Percentiles rank a stretch among this genome's conserved stretches.
These are phyloP conservation scores for Silurus aristotelis DNA, from an alignment of 2,797 vertebrate species.

Conservation along the genomic window DNA sequence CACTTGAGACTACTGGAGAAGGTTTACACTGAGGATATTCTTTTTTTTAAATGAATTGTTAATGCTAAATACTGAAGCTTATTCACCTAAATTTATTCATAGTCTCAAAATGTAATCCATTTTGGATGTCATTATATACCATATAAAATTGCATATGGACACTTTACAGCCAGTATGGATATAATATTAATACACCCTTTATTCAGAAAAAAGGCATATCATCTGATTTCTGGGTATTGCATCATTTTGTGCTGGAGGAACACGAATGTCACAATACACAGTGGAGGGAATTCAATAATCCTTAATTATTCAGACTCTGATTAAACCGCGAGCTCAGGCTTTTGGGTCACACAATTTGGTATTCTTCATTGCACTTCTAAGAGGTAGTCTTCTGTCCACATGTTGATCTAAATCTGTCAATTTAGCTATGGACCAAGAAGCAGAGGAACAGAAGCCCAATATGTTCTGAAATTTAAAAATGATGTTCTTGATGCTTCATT, in stretches of 20 bases:
- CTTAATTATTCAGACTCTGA: constrained; percentile 47
- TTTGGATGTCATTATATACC: neutral
- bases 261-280: constrained; percentile 24
- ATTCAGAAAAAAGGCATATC: constrained; percentile 25
- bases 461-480: constrained; percentile 10
- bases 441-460: constrained; percentile 1
- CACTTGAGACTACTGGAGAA: neutral
- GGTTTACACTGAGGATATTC: neutral
- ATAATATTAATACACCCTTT: constrained; percentile 22
- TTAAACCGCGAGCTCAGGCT: constrained; percentile 29
- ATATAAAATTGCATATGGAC: neutral
- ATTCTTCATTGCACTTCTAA: neutral
- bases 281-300: constrained; percentile 12
- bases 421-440: constrained; percentile 13
- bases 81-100: neutral
- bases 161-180: constrained; percentile 11
- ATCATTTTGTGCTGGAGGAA: constrained; percentile 45
- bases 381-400: neutral
- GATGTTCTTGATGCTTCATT: constrained; percentile 3
- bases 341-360: constrained; percentile 33
- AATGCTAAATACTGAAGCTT: neutral
- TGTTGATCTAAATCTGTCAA: constrained; percentile 4
- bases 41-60: neutral
- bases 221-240: constrained; percentile 50
- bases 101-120: neutral